Evolutionary conservation across 2,888 invertebrate genomes (phyloP).

Genomic region (Gastrophysa polygoni): DNA sequence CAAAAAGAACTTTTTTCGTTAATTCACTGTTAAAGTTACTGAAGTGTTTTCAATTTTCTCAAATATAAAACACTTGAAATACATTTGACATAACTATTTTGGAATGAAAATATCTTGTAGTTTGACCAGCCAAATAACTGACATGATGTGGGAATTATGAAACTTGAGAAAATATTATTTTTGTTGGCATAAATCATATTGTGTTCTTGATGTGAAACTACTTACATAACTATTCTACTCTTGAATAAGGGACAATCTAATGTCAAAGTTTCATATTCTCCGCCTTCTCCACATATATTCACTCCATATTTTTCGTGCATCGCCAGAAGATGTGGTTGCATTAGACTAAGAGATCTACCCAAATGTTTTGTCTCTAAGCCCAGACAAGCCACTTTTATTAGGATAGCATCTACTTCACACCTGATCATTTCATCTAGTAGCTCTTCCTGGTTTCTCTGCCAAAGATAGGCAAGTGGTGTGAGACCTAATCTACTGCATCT

Average conservation of each 20-base stretch:
- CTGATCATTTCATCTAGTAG: slow-evolving; percentile 96
- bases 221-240: slow-evolving; percentile 89
- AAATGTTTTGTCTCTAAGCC: slow-evolving; percentile 91
- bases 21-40: too few species aligned
- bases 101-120: too few species aligned
- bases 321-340: slow-evolving; percentile 84
- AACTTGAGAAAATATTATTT: too few species aligned
- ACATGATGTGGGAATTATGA: too few species aligned
- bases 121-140: too few species aligned
- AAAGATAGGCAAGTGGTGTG: slow-evolving; percentile 89
- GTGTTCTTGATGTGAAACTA: slow-evolving; percentile 44
- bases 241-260: slow-evolving; percentile 96
- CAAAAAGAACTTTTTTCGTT: too few species aligned
- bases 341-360: slow-evolving; percentile 81
- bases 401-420: slow-evolving; percentile 88
- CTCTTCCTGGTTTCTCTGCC: slow-evolving; percentile 94
- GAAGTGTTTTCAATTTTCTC: too few species aligned
- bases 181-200: too few species aligned
- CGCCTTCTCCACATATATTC: slow-evolving; percentile 98
- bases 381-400: slow-evolving; percentile 94
- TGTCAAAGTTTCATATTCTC: slow-evolving; percentile 98
- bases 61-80: too few species aligned
- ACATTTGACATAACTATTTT: too few species aligned
- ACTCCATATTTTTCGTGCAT: slow-evolving; percentile 94
- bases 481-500: slow-evolving; percentile 91